Evolutionary conservation across 2,888 invertebrate genomes (phyloP).

Genomic region (Pycnomerus fuliginosus): DNA sequence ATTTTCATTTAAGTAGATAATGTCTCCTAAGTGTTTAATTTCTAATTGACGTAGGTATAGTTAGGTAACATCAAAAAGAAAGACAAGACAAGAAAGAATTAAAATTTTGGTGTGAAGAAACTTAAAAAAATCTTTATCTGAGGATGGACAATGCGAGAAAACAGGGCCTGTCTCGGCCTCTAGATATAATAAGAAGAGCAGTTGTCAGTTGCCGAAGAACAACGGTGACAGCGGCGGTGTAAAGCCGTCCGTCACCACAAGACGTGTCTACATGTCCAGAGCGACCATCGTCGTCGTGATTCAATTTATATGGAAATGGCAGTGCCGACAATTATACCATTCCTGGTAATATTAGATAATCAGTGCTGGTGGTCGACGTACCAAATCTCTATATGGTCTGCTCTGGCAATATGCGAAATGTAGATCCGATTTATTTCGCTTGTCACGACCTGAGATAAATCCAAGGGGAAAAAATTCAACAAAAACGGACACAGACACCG

Average conservation of each 20-base stretch:
- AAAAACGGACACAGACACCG: slow-evolving; percentile 5
- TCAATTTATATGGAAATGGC: slow-evolving; percentile 25
- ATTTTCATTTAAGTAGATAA: too few relatives aligned
- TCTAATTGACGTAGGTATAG: too few relatives aligned
- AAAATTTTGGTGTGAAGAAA: too few relatives aligned
- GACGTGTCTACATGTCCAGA: slow-evolving; percentile 13
- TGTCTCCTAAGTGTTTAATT: too few relatives aligned
- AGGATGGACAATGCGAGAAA: too few relatives aligned
- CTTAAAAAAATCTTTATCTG: too few relatives aligned
- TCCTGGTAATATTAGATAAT: slow-evolving; percentile 45
- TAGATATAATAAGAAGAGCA: too few relatives aligned
- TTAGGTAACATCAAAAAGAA: too few relatives aligned
- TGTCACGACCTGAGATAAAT: too few relatives aligned
- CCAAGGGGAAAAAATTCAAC: slow-evolving; percentile 19
- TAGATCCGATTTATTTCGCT: slow-evolving; percentile 40
- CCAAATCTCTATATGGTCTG: slow-evolving; percentile 31
- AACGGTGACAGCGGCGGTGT: slow-evolving; percentile 15
- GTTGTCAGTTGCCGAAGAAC: too few relatives aligned
- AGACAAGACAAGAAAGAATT: too few relatives aligned
- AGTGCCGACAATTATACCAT: slow-evolving; percentile 41
- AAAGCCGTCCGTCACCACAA: slow-evolving; percentile 7
- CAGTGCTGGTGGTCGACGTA: slow-evolving; percentile 45
- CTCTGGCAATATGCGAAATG: slow-evolving; percentile 39
- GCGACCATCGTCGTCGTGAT: slow-evolving; percentile 20
- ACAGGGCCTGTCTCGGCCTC: too few relatives aligned